These are phyloP conservation scores for Acanthochromis polyacanthus DNA, from an alignment of 2,113 vertebrate genomes.

Conservation along the genomic window DNA sequence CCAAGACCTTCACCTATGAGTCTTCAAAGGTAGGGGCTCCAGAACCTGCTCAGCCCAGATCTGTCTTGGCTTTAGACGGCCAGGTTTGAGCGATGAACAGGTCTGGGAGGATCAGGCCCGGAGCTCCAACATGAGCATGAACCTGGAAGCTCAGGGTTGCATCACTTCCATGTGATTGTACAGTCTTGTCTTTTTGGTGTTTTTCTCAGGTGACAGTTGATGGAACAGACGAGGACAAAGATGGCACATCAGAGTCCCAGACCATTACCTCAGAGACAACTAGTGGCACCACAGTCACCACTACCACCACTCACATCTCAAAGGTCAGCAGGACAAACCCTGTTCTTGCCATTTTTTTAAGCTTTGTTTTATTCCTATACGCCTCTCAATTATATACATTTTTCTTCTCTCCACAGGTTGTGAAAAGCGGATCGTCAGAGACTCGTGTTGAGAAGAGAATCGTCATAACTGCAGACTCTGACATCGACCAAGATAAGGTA, in stretches of 20 bases:
- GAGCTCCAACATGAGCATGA: slow-evolving; percentile 27
- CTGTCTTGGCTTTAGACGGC: slow-evolving; percentile 28
- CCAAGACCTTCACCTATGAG: slow-evolving; percentile 94
- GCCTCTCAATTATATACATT: not conserved
- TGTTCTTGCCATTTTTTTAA: not conserved
- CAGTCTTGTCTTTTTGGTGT: not conserved
- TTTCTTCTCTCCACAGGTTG: slow-evolving; percentile 82
- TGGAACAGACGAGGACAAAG: slow-evolving; percentile 85
- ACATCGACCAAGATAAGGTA: slow-evolving; percentile 93
- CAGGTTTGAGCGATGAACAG: slow-evolving; percentile 8
- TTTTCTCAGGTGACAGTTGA: slow-evolving; percentile 84
- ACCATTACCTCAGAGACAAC: slow-evolving; percentile 90
- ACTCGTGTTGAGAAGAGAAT: slow-evolving; percentile 96
- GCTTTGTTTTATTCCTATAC: not conserved
- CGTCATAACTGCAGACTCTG: slow-evolving; percentile 93
- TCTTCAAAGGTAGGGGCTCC: slow-evolving; percentile 90
- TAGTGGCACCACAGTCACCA: slow-evolving; percentile 85
- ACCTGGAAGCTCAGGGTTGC: not conserved
- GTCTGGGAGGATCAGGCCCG: slow-evolving; percentile 40
- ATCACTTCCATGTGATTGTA: not conserved
- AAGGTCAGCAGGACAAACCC: slow-evolving; percentile 85
- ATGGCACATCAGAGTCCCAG: slow-evolving; percentile 86
- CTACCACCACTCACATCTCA: slow-evolving; percentile 94
- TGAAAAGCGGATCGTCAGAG: slow-evolving; percentile 93
- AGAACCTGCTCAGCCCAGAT: slow-evolving; percentile 63